These are phyloP conservation scores for Thamnaconus septentrionalis DNA, from an alignment of 2,113 vertebrate species.

Conservation along the genomic window DNA sequence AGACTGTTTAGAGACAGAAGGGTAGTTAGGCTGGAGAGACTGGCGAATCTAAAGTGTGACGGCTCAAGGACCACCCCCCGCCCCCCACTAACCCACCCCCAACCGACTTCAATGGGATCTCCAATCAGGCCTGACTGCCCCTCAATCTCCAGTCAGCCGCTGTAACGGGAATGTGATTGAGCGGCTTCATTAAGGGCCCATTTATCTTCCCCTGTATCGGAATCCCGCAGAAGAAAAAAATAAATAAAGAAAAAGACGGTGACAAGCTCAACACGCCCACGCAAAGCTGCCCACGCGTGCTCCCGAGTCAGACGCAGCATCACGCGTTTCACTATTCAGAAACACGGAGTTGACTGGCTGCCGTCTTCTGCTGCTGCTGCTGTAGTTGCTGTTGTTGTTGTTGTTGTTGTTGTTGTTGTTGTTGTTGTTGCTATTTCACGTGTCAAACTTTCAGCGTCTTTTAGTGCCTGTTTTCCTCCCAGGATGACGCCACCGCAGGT, in stretches of 20 bases:
- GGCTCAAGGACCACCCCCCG: slow-evolving; percentile 48
- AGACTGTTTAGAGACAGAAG: slow-evolving; percentile 53
- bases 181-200: slow-evolving; percentile 68
- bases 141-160: slow-evolving; percentile 61
- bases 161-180: slow-evolving; percentile 75
- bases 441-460: slow-evolving; percentile 1
- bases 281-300: slow-evolving; percentile 19
- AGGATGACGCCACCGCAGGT: background rate
- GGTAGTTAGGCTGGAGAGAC: slow-evolving; percentile 56
- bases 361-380: too few species aligned
- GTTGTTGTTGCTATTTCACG: too few species aligned
- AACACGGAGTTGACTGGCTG: slow-evolving; percentile 1
- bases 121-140: slow-evolving; percentile 59
- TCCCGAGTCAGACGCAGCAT: slow-evolving; percentile 46
- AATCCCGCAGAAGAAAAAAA: too few species aligned
- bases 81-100: slow-evolving; percentile 20
- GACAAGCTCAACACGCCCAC: slow-evolving; percentile 56
- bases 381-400: too few species aligned
- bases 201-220: slow-evolving; percentile 67
- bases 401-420: too few species aligned
- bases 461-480: background rate
- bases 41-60: slow-evolving; percentile 65
- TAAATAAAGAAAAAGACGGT: slow-evolving; percentile 46
- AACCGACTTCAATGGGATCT: slow-evolving; percentile 49
- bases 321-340: slow-evolving; percentile 9